Evolutionary conservation across 2,797 vertebrate species (phyloP).

Genomic region (Leptoclinus maculatus): DNA sequence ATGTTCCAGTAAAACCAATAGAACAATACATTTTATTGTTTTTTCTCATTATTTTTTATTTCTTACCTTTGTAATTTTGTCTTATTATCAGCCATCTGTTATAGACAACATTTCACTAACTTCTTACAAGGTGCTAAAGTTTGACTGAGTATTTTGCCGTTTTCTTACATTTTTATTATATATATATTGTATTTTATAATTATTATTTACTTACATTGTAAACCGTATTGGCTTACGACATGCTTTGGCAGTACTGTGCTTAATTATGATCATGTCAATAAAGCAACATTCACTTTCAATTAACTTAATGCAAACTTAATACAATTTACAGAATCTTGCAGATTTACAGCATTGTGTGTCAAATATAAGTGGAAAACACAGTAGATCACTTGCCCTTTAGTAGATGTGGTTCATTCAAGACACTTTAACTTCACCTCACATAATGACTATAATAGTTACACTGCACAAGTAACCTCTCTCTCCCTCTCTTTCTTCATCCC

Average conservation of each 20-base stretch:
- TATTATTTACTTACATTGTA: not conserved
- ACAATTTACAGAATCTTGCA: not conserved
- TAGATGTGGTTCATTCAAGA: conserved; percentile 10
- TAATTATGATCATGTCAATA: not conserved
- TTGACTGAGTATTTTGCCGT: not conserved
- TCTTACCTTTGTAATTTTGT: not conserved
- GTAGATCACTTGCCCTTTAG: not conserved
- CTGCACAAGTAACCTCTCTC: conserved; percentile 27
- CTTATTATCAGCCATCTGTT: not conserved
- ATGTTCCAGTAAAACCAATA: not conserved
- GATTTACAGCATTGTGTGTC: not conserved
- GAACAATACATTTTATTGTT: not conserved
- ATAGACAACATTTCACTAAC: not conserved
- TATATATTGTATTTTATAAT: not conserved
- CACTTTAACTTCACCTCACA: conserved; percentile 1
- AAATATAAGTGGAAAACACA: not conserved
- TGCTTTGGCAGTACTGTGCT: not conserved
- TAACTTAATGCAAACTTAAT: not conserved
- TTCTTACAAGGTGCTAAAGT: not conserved
- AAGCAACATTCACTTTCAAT: not conserved
- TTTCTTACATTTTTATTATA: not conserved
- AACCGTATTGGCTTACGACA: not conserved
- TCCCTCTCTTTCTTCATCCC: conserved; percentile 34
- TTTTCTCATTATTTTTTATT: not conserved
- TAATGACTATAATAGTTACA: conserved; percentile 19